Evolutionary conservation across 2,113 vertebrate species (phyloP).

Genomic region (Eptatretus burgeri): DNA sequence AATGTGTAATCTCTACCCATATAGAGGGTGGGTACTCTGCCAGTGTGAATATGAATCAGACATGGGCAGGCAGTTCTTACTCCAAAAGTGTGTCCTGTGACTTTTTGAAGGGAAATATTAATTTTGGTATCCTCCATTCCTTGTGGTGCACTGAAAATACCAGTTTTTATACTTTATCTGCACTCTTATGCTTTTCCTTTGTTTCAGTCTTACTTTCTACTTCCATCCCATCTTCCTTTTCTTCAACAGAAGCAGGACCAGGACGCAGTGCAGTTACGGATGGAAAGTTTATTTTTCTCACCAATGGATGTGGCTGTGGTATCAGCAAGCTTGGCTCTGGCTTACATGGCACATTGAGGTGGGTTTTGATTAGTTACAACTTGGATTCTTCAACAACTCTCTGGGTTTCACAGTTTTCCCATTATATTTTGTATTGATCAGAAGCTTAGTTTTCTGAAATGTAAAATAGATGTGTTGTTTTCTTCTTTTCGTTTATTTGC

Average conservation of each 20-base stretch:
- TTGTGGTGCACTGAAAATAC: too few species aligned
- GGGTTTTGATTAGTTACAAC: slow-evolving; percentile 12
- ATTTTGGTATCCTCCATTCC: too few species aligned
- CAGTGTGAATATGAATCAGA: too few species aligned
- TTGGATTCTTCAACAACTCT: neutral
- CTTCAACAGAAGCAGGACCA: slow-evolving; percentile 53
- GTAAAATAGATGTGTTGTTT: neutral
- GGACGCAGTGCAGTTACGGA: slow-evolving; percentile 79
- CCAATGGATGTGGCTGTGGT: slow-evolving; percentile 77
- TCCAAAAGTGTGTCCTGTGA: too few species aligned
- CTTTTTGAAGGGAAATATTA: too few species aligned
- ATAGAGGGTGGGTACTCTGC: too few species aligned
- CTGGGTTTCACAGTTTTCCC: neutral
- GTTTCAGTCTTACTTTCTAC: too few species aligned
- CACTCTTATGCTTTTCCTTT: too few species aligned
- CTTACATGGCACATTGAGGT: slow-evolving; percentile 83
- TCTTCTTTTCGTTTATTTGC: neutral
- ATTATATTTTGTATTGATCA: neutral
- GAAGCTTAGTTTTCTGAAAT: slow-evolving; percentile 3
- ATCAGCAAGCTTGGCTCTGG: slow-evolving; percentile 91
- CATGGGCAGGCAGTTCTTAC: too few species aligned
- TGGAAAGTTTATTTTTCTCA: slow-evolving; percentile 78
- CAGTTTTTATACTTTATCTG: too few species aligned
- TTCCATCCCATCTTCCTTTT: slow-evolving; percentile 7
- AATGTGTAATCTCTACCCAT: too few species aligned